These are phyloP conservation scores for Sebastes hubbsi DNA, from an alignment of 2,797 vertebrate species.

Conservation along the genomic window DNA sequence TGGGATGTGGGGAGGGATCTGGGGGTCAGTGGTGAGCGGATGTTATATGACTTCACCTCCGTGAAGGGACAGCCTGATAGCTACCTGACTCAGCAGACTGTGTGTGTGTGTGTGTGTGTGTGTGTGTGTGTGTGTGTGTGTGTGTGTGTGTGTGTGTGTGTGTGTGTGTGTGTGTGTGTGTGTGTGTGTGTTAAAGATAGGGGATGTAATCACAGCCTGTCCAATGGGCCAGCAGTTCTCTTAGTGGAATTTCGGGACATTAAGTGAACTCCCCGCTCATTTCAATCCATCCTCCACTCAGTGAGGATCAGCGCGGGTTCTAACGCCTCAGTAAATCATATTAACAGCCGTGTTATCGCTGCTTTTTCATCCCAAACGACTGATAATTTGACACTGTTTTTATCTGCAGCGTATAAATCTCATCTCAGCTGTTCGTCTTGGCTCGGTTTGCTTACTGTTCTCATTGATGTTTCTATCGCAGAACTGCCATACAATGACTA, in stretches of 20 bases:
- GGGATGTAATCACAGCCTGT: slow-evolving; percentile 41
- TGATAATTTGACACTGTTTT: slow-evolving; percentile 23
- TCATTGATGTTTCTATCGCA: slow-evolving; percentile 57
- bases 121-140: slow-evolving; percentile 9
- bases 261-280: slow-evolving; percentile 26
- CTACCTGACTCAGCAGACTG: slow-evolving; percentile 39
- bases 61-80: not conserved
- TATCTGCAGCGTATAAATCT: slow-evolving; percentile 9
- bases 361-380: slow-evolving; percentile 15
- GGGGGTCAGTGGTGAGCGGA: not conserved
- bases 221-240: slow-evolving; percentile 31
- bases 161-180: slow-evolving; percentile 10
- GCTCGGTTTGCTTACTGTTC: not conserved
- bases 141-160: slow-evolving; percentile 16
- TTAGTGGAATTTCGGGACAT: slow-evolving; percentile 48
- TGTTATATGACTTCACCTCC: not conserved
- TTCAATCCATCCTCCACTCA: slow-evolving; percentile 12
- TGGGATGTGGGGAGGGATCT: not conserved
- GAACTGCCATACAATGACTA: slow-evolving; percentile 95
- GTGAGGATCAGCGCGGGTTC: not conserved
- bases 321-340: slow-evolving; percentile 33
- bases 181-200: not conserved
- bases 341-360: slow-evolving; percentile 23
- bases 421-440: not conserved
- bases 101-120: slow-evolving; percentile 9